phyloP scores from a whole-genome alignment of 2,113 vertebrate genomes.

The Antigone vipio region DNA sequence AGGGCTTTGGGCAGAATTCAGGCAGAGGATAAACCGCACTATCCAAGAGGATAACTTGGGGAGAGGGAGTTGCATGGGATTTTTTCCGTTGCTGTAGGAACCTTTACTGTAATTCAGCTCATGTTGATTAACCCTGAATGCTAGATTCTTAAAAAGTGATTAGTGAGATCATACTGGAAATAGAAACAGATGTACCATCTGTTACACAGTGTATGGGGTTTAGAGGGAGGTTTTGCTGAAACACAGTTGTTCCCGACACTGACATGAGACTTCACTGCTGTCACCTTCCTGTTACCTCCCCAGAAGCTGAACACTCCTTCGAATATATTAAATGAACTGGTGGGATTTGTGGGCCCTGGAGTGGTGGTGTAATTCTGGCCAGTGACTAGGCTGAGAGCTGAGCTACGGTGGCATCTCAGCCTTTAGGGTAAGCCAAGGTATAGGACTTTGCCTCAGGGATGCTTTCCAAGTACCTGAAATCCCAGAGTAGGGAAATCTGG shows the following conservation, averaged over 20 bases:
- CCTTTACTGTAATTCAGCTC: conserved; percentile 23
- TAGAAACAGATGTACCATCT: conserved; percentile 59
- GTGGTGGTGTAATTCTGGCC: not conserved
- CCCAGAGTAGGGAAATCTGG: not conserved
- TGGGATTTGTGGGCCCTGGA: not conserved
- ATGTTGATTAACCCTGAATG: conserved; percentile 50
- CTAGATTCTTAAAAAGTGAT: conserved; percentile 54
- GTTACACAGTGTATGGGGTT: not conserved
- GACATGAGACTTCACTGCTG: not conserved
- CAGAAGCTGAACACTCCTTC: not conserved
- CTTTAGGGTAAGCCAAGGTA: not conserved
- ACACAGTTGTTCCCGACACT: not conserved
- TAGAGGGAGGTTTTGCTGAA: not conserved
- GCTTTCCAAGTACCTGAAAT: not conserved
- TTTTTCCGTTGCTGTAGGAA: not conserved
- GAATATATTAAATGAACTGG: not conserved
- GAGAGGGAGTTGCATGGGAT: not conserved
- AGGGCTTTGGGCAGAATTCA: not conserved
- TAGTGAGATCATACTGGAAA: conserved; percentile 51
- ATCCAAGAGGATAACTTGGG: not conserved
- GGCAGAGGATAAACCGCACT: not conserved
- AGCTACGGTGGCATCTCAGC: not conserved
- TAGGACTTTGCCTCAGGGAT: not conserved
- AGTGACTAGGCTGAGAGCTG: not conserved
- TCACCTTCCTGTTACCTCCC: not conserved